Conservation (phyloP, 2,113 vertebrate genomes). For the Labrus mixtus region DNA sequence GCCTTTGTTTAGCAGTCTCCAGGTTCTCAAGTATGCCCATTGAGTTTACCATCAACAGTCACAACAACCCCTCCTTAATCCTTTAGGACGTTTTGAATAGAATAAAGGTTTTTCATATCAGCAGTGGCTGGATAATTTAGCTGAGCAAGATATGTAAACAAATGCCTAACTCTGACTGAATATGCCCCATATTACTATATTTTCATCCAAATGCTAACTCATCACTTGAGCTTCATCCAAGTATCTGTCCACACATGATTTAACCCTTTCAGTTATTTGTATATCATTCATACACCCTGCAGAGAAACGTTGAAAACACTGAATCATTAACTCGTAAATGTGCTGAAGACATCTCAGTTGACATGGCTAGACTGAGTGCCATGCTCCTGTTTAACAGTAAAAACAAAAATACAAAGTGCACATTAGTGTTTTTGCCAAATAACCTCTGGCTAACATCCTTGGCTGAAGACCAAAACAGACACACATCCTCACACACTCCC, state of each 20-base stretch:
- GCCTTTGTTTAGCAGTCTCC: constrained; percentile 24
- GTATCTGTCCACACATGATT: too few species aligned
- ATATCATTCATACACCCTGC: constrained; percentile 4
- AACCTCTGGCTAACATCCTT: constrained; percentile 58
- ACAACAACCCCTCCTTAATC: neutral
- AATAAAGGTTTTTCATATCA: neutral
- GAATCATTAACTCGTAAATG: constrained; percentile 14
- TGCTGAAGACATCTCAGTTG: constrained; percentile 32
- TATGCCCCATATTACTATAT: neutral
- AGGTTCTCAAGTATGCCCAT: constrained; percentile 18
- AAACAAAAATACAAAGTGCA: constrained; percentile 28
- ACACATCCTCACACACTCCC: neutral
- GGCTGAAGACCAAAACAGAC: constrained; percentile 43
- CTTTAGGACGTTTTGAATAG: neutral
- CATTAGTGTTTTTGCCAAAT: constrained; percentile 53
- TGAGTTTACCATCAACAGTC: constrained; percentile 12
- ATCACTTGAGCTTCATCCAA: neutral
- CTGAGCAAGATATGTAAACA: neutral
- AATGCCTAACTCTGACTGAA: too few species aligned
- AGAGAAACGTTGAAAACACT: too few species aligned
- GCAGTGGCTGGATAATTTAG: neutral
- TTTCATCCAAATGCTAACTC: neutral
- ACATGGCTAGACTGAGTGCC: constrained; percentile 16
- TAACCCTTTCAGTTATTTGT: neutral
- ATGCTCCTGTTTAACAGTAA: constrained; percentile 32